Evolutionary conservation across 2,888 invertebrate species (phyloP).

Genomic region (Xanthia togata): DNA sequence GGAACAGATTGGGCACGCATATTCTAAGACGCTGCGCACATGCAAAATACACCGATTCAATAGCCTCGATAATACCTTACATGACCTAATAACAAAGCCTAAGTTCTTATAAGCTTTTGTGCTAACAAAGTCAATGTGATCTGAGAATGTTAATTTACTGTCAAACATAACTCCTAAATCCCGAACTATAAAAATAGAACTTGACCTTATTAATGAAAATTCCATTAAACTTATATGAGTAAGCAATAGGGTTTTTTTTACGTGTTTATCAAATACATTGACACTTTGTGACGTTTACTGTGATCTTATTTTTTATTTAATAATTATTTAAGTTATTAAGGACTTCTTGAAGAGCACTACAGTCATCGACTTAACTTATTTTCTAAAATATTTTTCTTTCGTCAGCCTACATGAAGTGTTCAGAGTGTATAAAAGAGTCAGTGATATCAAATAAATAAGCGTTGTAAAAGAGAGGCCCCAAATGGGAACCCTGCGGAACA

Average conservation of each 20-base stretch:
- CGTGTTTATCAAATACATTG: too few species aligned
- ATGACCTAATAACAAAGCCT: neutral
- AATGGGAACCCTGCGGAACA: slow-evolving; percentile 60
- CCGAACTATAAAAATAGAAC: neutral
- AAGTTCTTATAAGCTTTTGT: neutral
- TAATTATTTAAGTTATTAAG: neutral
- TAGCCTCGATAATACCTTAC: neutral
- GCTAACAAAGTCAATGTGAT: neutral
- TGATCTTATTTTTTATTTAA: neutral
- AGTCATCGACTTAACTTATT: too few species aligned
- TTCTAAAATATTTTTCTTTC: too few species aligned
- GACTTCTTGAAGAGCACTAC: neutral
- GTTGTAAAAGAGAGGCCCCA: slow-evolving; percentile 58
- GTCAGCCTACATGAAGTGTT: too few species aligned
- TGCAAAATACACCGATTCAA: neutral
- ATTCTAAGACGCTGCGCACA: neutral
- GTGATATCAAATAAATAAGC: slow-evolving; percentile 40
- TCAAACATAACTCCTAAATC: neutral
- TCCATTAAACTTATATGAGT: neutral
- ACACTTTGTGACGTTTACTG: neutral
- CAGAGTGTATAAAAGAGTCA: too few species aligned
- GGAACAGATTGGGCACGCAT: neutral
- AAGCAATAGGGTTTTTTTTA: neutral
- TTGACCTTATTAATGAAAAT: neutral
- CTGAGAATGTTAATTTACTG: neutral